phyloP scores from a whole-genome alignment of 2,113 vertebrate species.

The Arvicanthis niloticus region DNA sequence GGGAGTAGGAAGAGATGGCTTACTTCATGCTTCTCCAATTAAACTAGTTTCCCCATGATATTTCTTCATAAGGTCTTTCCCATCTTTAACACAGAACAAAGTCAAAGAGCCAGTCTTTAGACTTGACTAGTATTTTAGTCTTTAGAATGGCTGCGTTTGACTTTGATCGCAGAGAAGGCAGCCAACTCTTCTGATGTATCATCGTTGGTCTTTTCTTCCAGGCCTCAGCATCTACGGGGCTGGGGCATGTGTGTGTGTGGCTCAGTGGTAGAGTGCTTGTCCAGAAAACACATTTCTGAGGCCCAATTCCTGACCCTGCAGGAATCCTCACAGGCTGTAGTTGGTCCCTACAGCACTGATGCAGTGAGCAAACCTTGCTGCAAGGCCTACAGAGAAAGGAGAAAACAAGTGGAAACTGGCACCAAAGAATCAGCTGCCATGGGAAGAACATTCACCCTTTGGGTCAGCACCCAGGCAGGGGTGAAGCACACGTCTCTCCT shows the following conservation, averaged over 20 bases:
- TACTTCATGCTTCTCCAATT: constrained; percentile 13
- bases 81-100: constrained; percentile 24
- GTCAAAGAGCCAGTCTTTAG: constrained; percentile 24
- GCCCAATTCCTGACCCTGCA: constrained; percentile 18
- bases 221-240: not conserved
- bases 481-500: constrained; percentile 14
- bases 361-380: constrained; percentile 42
- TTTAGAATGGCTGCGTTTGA: constrained; percentile 25
- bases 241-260: not conserved
- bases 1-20: not conserved
- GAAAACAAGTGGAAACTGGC: constrained; percentile 31
- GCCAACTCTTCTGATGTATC: constrained; percentile 35
- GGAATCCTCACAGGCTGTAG: not conserved
- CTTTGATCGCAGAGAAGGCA: constrained; percentile 55
- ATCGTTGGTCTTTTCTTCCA: constrained; percentile 1
- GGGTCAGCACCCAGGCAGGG: not conserved
- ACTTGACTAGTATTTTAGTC: constrained; percentile 56
- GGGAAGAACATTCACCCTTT: constrained; percentile 27
- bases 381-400: constrained; percentile 2
- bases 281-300: constrained; percentile 50
- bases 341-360: not conserved
- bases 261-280: constrained; percentile 9
- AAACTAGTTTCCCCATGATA: constrained; percentile 7
- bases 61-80: constrained; percentile 38
- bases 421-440: constrained; percentile 67